A percentile compares a stretch with the other conserved stretches of the same genome.
These are phyloP conservation scores for Electrophaes corylata DNA, from an alignment of 2,888 invertebrate genomes.

Conservation along the genomic window DNA sequence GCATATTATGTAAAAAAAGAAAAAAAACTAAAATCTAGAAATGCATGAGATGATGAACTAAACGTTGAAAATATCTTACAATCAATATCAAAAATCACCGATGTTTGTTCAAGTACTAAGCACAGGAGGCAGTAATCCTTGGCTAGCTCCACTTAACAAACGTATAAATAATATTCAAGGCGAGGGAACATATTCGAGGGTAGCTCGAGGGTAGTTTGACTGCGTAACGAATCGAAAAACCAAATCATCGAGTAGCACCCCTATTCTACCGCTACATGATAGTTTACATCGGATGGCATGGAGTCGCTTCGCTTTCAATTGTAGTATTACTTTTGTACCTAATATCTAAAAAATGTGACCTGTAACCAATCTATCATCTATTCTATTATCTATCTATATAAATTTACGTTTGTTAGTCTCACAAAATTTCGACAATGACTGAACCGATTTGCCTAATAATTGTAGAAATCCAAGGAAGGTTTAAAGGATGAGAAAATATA, in stretches of 20 bases:
- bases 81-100: constrained; percentile 76
- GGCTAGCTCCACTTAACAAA: constrained; percentile 82
- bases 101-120: constrained; percentile 83
- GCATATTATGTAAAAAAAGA: neutral
- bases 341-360: too few species aligned
- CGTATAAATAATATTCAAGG: constrained; percentile 85
- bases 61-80: constrained; percentile 35
- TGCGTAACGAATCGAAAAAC: constrained; percentile 85
- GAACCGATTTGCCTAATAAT: too few species aligned
- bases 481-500: too few species aligned
- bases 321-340: neutral
- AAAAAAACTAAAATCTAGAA: neutral
- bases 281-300: constrained; percentile 63
- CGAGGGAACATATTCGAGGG: constrained; percentile 83
- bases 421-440: too few species aligned
- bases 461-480: too few species aligned
- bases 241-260: constrained; percentile 84
- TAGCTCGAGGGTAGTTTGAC: constrained; percentile 82
- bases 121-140: constrained; percentile 71
- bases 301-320: constrained; percentile 47
- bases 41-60: neutral
- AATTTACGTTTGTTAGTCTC: too few species aligned
- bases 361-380: too few species aligned
- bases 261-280: constrained; percentile 81
- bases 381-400: too few species aligned